Conservation (phyloP, 2,113 vertebrate species). For the Syrmaticus mikado region DNA sequence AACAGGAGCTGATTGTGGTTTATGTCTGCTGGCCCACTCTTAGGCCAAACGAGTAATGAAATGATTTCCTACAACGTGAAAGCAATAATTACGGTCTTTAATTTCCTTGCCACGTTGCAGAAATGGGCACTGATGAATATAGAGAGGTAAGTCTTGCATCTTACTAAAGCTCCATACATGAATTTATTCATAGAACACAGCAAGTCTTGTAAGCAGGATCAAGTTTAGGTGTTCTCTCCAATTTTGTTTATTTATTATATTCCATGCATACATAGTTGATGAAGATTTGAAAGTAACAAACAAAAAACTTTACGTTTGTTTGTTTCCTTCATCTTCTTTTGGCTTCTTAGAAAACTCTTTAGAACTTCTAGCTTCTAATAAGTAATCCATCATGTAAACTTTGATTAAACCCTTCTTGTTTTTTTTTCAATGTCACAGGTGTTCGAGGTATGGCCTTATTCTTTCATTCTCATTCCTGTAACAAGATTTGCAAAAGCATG, state of each 20-base stretch:
- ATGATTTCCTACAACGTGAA: background rate
- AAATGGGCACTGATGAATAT: background rate
- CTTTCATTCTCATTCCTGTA: constrained; percentile 96
- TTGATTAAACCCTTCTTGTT: background rate
- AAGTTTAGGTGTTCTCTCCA: background rate
- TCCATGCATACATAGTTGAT: background rate
- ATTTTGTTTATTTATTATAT: background rate
- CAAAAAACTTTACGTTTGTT: background rate
- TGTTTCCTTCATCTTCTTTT: background rate
- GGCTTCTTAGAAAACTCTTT: background rate
- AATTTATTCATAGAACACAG: background rate
- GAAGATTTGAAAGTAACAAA: background rate
- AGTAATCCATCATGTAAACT: background rate
- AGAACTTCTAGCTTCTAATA: background rate
- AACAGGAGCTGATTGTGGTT: background rate
- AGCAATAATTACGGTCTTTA: background rate
- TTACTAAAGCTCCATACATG: background rate
- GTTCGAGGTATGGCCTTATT: constrained; percentile 98
- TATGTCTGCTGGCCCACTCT: background rate
- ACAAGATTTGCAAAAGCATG: constrained; percentile 96
- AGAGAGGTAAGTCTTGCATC: background rate
- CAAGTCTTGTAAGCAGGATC: background rate
- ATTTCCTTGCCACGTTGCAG: background rate
- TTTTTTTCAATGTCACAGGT: constrained; percentile 74
- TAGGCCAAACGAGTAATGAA: background rate